Percentiles rank a stretch among this genome's conserved stretches.
phyloP scores from a whole-genome alignment of 2,888 invertebrate species.

The Xiphydria camelus region DNA sequence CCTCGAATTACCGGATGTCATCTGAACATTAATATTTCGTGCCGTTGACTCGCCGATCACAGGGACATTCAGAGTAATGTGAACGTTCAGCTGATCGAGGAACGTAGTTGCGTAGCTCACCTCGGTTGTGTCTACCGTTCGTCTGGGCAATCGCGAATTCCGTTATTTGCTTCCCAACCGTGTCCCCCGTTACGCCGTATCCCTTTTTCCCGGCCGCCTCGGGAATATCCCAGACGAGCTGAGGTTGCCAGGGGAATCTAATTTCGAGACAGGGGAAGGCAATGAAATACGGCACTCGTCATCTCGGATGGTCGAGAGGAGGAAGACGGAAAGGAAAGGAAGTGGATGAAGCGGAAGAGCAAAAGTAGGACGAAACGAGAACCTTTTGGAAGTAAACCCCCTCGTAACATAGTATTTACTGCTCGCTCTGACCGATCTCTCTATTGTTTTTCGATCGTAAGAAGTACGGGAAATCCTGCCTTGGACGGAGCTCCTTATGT shows the following conservation, averaged over 20 bases:
- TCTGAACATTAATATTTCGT: slow-evolving; percentile 67
- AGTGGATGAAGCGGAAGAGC: background rate
- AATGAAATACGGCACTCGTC: background rate
- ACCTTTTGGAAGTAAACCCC: slow-evolving; percentile 64
- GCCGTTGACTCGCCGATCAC: slow-evolving; percentile 58
- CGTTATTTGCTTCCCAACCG: slow-evolving; percentile 65
- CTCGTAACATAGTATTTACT: slow-evolving; percentile 63
- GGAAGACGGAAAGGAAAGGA: background rate
- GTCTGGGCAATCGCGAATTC: slow-evolving; percentile 71
- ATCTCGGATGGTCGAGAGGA: background rate
- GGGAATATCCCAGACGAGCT: slow-evolving; percentile 65
- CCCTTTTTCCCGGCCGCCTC: slow-evolving; percentile 66
- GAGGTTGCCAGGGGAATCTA: slow-evolving; percentile 68
- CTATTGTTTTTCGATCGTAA: slow-evolving; percentile 68
- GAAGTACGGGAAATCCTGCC: slow-evolving; percentile 71
- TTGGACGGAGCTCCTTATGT: too few relatives aligned
- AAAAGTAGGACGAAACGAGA: background rate
- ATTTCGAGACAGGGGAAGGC: background rate
- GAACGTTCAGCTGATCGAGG: slow-evolving; percentile 64
- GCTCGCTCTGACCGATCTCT: slow-evolving; percentile 66
- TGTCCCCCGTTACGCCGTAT: slow-evolving; percentile 65
- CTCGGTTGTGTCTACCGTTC: slow-evolving; percentile 64
- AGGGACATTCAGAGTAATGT: slow-evolving; percentile 65
- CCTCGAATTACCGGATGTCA: too few relatives aligned
- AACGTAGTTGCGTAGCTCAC: slow-evolving; percentile 65